Evolutionary conservation across 64 coral and sea anemone species (phyloP).

Genomic region (Actinia tenebrosa): DNA sequence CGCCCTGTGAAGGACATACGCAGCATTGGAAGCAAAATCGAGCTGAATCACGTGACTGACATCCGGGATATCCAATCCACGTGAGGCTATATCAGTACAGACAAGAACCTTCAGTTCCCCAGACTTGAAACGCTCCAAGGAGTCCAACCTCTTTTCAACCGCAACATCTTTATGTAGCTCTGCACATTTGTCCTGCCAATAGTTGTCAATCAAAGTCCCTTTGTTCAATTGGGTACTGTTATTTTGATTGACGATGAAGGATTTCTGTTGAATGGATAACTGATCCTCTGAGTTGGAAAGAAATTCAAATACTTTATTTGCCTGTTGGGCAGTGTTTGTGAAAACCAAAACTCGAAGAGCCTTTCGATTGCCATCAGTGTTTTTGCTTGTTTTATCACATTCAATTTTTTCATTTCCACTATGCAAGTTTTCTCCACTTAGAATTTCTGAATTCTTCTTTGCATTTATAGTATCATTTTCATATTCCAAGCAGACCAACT

Average conservation of each 20-base stretch:
- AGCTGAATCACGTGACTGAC: constrained; percentile 93
- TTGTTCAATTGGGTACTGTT: neutral
- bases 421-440: neutral
- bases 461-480: neutral
- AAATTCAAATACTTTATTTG: constrained; percentile 55
- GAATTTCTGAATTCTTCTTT: neutral
- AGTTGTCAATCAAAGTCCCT: neutral
- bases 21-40: constrained; percentile 86
- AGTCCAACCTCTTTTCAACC: constrained; percentile 46
- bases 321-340: constrained; percentile 58
- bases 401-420: neutral
- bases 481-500: neutral
- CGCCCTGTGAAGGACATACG: constrained; percentile 71
- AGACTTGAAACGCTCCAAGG: constrained; percentile 51
- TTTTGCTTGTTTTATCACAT: neutral
- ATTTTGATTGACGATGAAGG: neutral
- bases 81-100: constrained; percentile 88
- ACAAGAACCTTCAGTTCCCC: constrained; percentile 68
- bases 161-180: constrained; percentile 58
- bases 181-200: constrained; percentile 37
- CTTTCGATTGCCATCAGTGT: neutral
- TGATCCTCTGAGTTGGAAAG: constrained; percentile 12
- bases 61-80: constrained; percentile 87
- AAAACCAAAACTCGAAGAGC: constrained; percentile 73
- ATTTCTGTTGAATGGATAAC: neutral